Conservation (phyloP, 2,113 vertebrate species). For the Aepyceros melampus region DNA sequence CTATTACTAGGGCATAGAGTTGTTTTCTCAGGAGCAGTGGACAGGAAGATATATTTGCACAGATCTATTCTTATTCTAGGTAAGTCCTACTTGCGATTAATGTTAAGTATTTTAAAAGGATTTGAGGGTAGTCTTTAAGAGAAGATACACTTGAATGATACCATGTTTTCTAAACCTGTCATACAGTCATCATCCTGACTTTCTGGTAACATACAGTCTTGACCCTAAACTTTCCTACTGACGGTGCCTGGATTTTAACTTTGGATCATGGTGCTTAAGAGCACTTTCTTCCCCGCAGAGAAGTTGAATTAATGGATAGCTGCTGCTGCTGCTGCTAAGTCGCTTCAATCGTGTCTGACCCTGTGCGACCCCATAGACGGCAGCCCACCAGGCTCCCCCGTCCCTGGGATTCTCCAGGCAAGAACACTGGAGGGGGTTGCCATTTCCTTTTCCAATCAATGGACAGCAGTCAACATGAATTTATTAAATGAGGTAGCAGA, state of each 20-base stretch:
- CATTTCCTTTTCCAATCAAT: background rate
- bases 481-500: background rate
- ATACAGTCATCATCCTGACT: background rate
- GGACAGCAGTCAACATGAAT: background rate
- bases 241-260: background rate
- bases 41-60: background rate
- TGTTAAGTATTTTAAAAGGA: background rate
- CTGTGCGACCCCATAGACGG: no score
- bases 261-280: background rate
- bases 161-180: background rate
- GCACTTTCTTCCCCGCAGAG: background rate
- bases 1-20: background rate
- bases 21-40: background rate
- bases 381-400: no score
- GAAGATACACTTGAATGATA: background rate
- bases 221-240: background rate
- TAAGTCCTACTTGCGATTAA: background rate
- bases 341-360: no score
- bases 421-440: no score
- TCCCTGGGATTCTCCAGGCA: no score
- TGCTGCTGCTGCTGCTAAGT: no score
- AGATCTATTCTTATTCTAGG: background rate
- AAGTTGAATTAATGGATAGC: background rate
- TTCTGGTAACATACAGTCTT: background rate
- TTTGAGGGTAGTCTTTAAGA: background rate